Evolutionary conservation across 2,113 vertebrate species (phyloP), one percentile per base, ranked within the genome.

Genomic region (Pterophyllum scalare): DNA sequence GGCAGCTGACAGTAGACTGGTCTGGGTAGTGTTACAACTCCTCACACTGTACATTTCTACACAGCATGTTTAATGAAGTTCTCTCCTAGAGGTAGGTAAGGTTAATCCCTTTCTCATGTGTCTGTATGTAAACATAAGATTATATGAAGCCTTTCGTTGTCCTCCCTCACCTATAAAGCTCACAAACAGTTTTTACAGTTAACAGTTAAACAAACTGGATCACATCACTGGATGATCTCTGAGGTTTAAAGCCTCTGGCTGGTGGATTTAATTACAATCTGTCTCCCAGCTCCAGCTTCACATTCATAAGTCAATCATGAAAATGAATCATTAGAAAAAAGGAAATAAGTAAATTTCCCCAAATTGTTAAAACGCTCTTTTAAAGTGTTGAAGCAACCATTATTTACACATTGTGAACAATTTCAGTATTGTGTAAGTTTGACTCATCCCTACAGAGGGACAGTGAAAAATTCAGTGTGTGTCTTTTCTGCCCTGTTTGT

Each of bases 1-100:
- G 78, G 79, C 81, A 85, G 90, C 78, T 84, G 86, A 75, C 83
- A 15, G 83, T 62, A 52, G 72, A 87, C 76, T 83, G 65, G 70
- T 90, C 22, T 78, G 81, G 84, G 88, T 75, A 26, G 74, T 20
- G 72, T 85, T 59, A n/a, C 58, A 59, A 65, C 61, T 59, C 60
- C 49, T 58, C 13, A 24, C 15, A 77, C 75, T 64, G 61, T 61
- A 49, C 58, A 49, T 77, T 31, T 77, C 22, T 46, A 20, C 22
- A 76, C 59, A 58, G 43, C 24, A 64, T 56, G 52, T 33, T 59
- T 46, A 31, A n/a, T 43, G 57, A 60, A 7, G 57, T 40, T n/a
- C 70, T 65, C 31, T 46, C 59, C 43, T 54, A 49, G 26, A 75
- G 49, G 20, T 43, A 54, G 26, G 76, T 60, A 38, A 65, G 14